These are phyloP conservation scores for Megaceryle maxima DNA, from an alignment of 2,113 vertebrate species.

Conservation along the genomic window DNA sequence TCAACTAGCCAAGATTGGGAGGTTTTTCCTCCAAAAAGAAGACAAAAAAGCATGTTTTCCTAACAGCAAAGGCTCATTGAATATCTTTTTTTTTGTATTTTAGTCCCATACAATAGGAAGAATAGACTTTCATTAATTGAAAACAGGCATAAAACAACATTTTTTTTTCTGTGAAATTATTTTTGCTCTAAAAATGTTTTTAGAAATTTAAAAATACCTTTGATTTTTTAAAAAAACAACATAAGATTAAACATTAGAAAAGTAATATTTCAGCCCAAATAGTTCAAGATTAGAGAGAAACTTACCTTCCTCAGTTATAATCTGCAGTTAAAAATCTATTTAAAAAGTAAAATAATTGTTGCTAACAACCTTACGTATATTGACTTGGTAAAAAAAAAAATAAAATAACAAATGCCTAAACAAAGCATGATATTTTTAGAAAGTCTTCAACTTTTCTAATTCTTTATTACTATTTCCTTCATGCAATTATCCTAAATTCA, in stretches of 20 bases:
- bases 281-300: not conserved
- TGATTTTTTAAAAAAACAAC: not conserved
- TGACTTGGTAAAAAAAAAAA: not conserved
- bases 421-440: not conserved
- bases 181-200: not conserved
- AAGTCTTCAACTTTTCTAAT: not conserved
- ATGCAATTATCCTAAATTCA: not conserved
- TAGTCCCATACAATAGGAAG: not conserved
- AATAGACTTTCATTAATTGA: not conserved
- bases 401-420: not conserved
- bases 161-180: not conserved
- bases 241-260: not conserved
- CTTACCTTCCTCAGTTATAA: not conserved
- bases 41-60: not conserved
- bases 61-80: not conserved
- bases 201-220: not conserved
- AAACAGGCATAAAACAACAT: accelerated
- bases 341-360: not conserved
- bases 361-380: not conserved
- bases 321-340: not conserved
- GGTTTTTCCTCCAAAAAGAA: not conserved
- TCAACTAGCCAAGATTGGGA: not conserved
- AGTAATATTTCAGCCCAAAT: not conserved
- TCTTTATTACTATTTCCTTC: not conserved
- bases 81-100: not conserved